phyloP scores from a whole-genome alignment of 2,113 vertebrate species.

The Mellivora capensis region DNA sequence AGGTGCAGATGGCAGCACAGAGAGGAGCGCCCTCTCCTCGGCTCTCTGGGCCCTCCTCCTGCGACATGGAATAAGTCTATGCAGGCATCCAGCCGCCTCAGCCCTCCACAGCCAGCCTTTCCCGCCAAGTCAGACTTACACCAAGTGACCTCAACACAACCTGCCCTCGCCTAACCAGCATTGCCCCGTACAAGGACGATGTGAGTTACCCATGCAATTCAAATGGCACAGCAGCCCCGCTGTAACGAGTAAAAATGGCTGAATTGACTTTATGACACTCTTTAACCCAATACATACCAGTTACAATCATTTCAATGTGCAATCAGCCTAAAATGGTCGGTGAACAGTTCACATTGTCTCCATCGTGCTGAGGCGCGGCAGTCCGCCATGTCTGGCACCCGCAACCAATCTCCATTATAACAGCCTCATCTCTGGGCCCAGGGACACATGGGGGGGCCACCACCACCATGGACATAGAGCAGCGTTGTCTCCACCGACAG shows the following conservation, averaged over 20 bases:
- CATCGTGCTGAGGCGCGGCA: neutral
- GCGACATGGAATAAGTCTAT: neutral
- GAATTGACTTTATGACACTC: neutral
- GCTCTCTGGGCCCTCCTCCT: neutral
- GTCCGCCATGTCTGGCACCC: neutral
- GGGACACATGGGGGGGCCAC: neutral
- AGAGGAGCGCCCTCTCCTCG: neutral
- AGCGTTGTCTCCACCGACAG: neutral
- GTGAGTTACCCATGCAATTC: neutral
- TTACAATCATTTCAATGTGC: neutral
- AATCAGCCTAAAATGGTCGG: neutral
- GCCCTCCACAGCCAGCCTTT: neutral
- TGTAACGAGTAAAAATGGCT: neutral
- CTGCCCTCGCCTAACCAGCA: neutral
- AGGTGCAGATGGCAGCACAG: rapidly evolving
- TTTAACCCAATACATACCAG: neutral
- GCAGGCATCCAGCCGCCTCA: neutral
- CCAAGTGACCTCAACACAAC: neutral
- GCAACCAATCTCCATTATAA: rapidly evolving
- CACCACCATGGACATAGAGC: rapidly evolving
- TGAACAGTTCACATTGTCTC: neutral
- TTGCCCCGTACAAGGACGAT: neutral
- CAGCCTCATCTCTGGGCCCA: neutral
- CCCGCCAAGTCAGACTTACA: neutral
- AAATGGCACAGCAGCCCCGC: neutral